A percentile compares a stretch with the other conserved stretches of the same genome.
Conservation (phyloP, 2,888 invertebrate genomes). For the Athalia cordata region DNA sequence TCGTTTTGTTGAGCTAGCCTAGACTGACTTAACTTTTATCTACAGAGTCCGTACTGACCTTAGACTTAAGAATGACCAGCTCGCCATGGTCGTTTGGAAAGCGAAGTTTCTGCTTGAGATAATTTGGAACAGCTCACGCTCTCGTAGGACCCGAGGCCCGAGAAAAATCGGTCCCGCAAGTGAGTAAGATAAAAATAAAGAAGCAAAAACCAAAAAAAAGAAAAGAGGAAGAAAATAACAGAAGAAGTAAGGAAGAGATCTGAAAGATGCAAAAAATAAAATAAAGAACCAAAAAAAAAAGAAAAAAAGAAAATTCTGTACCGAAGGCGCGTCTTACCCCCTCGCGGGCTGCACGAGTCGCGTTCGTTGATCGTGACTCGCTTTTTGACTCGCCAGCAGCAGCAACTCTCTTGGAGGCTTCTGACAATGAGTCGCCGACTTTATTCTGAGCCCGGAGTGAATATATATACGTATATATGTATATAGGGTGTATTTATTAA, state of each 20-base stretch:
- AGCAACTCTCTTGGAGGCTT: no score
- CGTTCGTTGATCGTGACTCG: no score
- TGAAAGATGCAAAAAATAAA: not conserved
- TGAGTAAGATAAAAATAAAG: not conserved
- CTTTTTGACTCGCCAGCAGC: no score
- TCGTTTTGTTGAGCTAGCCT: slow-evolving; percentile 37
- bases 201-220: not conserved
- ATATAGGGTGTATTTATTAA: no score
- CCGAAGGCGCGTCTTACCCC: not conserved
- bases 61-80: slow-evolving; percentile 33
- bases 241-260: slow-evolving; percentile 2
- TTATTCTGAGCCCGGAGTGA: no score
- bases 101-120: slow-evolving; percentile 42
- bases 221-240: slow-evolving; percentile 10
- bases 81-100: slow-evolving; percentile 37
- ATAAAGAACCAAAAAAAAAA: no score
- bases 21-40: slow-evolving; percentile 22
- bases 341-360: no score
- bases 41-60: slow-evolving; percentile 31
- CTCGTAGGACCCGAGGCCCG: slow-evolving; percentile 18
- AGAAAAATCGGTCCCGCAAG: slow-evolving; percentile 17
- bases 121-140: slow-evolving; percentile 30
- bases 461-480: no score
- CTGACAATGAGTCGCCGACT: no score
- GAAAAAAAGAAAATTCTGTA: not conserved